Base-by-base conservation (phyloP, 2,888 invertebrate species). In the Corbicula japonica region DNA sequence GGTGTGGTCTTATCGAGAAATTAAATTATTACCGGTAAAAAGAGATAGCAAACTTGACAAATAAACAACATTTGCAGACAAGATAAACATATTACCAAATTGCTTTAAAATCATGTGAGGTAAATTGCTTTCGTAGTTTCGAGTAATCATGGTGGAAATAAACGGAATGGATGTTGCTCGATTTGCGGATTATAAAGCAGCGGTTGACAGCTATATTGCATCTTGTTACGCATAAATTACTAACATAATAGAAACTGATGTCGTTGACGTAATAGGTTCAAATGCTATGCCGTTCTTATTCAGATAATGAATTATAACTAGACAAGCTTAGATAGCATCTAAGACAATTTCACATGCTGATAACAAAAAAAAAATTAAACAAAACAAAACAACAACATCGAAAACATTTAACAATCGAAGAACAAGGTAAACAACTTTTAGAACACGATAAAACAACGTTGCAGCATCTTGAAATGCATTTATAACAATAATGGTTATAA, bases 201-300 rank as follows among this genome's bases (percentile, higher is more conserved):
- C 6, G 2, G n/a, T 4, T 54, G 54, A 54, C 54, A 32, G 10
- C 58, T n/a, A 12, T 8, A 34, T n/a, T 35, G 58, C 58, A 3
- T 28, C 58, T 58, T 35, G 58, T 58, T n/a, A 35, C 35, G 35
- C 58, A 58, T 58, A 34, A 58, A 58, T 35, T 58, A 58, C 12
- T 34, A 35, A 21, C 12, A 58, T n/a, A 58, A 58, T n/a, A 35
- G 35, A 34, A 58, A 35, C 35, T 35, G 34, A 58, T 18, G n/a
- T 21, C 58, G 21, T 12, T 35, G 21, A 21, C 15, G 21, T 5
- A 23, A 58, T n/a, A 34, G 35, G 58, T 35, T 58, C 58, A 34
- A 58, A 35, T 58, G 35, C 34, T 30, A 58, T 35, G 34, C 12
- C 3, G 35, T 58, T n/a, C 28, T 34, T 12, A 58, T 58, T 21